Evolutionary conservation across 2,113 vertebrate species (phyloP).

Genomic region (Gopherus evgoodei): DNA sequence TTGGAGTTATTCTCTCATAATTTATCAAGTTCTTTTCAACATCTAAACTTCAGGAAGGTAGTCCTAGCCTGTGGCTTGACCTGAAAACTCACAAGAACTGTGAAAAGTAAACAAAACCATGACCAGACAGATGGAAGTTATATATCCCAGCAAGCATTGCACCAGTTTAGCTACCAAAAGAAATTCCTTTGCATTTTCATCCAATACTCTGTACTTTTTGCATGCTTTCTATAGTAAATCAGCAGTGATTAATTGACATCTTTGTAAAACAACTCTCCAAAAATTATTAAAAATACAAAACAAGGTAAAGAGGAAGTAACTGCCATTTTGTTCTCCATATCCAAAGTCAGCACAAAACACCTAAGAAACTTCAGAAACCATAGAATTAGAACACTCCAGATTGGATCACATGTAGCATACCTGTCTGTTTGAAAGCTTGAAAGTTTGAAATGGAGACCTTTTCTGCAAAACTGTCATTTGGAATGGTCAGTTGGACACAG

Average conservation of each 20-base stretch:
- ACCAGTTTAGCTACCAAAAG: neutral
- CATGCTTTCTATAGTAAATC: neutral
- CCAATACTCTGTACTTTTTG: neutral
- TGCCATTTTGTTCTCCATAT: neutral
- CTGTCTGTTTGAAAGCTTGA: neutral
- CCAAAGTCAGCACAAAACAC: neutral
- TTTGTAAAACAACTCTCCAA: constrained; percentile 4
- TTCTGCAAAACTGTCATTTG: neutral
- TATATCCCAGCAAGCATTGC: neutral
- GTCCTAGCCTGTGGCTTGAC: neutral
- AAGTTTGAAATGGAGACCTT: no score
- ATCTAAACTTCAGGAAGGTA: constrained; percentile 17
- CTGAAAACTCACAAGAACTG: neutral
- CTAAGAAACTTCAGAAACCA: neutral
- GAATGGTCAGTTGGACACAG: neutral
- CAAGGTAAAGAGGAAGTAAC: neutral
- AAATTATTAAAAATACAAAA: neutral
- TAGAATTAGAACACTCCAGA: neutral
- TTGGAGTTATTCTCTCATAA: fast-evolving
- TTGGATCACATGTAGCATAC: neutral
- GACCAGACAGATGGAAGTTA: neutral
- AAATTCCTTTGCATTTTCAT: constrained; percentile 5
- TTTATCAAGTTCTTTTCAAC: constrained; percentile 32
- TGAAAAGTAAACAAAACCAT: neutral
- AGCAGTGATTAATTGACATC: neutral